Percentiles rank a stretch among this genome's conserved stretches.
phyloP scores from a whole-genome alignment of 1,140 invertebrate species.

The Orius insidiosus region DNA sequence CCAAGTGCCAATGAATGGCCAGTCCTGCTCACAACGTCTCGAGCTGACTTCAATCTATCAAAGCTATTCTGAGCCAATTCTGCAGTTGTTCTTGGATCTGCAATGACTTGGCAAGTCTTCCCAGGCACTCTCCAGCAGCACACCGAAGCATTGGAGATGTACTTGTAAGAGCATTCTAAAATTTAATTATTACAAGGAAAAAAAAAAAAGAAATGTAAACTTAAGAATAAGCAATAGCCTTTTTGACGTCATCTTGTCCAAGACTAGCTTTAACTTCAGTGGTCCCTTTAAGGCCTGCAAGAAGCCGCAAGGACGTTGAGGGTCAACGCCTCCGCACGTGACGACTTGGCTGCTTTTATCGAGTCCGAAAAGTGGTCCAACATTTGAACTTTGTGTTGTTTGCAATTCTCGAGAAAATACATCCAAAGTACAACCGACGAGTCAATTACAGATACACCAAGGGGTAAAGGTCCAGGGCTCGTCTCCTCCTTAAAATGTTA shows the following conservation, averaged over 20 bases:
- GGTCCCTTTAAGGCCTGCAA: conserved; percentile 74
- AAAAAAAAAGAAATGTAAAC: conserved; percentile 3
- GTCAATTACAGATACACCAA: conserved; percentile 95
- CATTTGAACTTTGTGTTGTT: conserved; percentile 95
- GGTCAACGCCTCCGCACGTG: conserved; percentile 84
- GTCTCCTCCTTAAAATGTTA: background rate
- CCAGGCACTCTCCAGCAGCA: conserved; percentile 70
- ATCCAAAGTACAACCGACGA: conserved; percentile 80
- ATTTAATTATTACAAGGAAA: background rate
- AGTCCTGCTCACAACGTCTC: conserved; percentile 74
- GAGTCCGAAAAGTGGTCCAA: conserved; percentile 91
- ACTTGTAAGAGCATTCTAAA: conserved; percentile 50
- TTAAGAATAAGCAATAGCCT: conserved; percentile 59
- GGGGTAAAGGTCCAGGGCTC: conserved; percentile 66
- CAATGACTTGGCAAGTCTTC: conserved; percentile 77
- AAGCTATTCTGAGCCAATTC: conserved; percentile 82
- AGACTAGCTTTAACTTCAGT: conserved; percentile 73
- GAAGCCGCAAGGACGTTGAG: conserved; percentile 91
- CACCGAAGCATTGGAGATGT: conserved; percentile 73
- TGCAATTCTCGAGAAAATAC: conserved; percentile 82
- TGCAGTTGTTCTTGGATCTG: conserved; percentile 70
- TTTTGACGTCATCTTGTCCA: conserved; percentile 79
- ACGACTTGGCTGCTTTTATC: conserved; percentile 77
- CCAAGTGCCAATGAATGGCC: conserved; percentile 87
- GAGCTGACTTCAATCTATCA: conserved; percentile 68